phyloP scores from a whole-genome alignment of 2,797 vertebrate species.

The Nothura maculosa region DNA sequence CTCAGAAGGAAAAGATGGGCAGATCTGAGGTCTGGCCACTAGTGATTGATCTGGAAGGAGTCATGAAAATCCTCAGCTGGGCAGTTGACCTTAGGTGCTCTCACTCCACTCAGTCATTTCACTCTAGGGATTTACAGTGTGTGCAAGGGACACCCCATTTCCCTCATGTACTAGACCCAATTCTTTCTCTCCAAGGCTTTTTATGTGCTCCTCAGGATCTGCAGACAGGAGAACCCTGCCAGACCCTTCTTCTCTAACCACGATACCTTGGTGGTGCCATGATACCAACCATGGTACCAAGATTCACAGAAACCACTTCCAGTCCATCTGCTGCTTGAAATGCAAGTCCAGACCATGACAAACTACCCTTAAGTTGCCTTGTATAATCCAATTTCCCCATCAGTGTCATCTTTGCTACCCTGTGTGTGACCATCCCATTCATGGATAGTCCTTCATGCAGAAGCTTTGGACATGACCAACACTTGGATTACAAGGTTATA shows the following conservation, averaged over 20 bases:
- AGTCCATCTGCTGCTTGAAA: neutral
- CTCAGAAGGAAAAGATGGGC: neutral
- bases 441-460: neutral
- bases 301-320: neutral
- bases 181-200: neutral
- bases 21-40: neutral
- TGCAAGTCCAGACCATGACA: neutral
- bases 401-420: neutral
- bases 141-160: neutral
- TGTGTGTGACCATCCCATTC: neutral
- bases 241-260: neutral
- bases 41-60: neutral
- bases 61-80: neutral
- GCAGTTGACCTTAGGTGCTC: neutral
- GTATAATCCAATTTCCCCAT: neutral
- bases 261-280: neutral
- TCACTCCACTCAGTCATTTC: neutral
- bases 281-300: neutral
- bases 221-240: neutral
- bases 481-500: neutral
- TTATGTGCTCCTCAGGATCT: neutral
- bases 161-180: neutral
- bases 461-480: neutral
- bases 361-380: neutral
- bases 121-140: neutral